Percentiles rank a stretch among this genome's conserved stretches.
Conservation (phyloP, 2,888 invertebrate genomes). For the Eurytoma californica region DNA sequence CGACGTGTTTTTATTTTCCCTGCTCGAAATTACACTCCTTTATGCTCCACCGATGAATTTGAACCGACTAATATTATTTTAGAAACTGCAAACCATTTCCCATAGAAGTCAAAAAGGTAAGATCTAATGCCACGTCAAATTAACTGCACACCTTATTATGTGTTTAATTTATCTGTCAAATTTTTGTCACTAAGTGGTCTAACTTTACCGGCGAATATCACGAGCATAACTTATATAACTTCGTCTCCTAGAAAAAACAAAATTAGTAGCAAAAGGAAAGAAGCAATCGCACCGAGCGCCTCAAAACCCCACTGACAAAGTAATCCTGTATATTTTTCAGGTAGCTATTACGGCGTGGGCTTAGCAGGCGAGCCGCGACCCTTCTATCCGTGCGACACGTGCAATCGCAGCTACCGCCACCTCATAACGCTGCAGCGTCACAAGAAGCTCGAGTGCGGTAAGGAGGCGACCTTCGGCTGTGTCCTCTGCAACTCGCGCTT, state of each 20-base stretch:
- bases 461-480: conserved; percentile 76
- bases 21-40: conserved; percentile 1
- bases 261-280: conserved; percentile 4
- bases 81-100: too few relatives aligned
- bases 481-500: conserved; percentile 71
- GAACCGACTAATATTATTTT: too few relatives aligned
- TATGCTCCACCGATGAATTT: background rate
- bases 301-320: conserved; percentile 24
- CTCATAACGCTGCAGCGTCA: conserved; percentile 73
- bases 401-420: conserved; percentile 68
- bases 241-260: background rate
- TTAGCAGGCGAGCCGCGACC: conserved; percentile 21
- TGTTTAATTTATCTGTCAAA: too few relatives aligned
- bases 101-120: too few relatives aligned
- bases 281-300: background rate
- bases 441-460: conserved; percentile 76
- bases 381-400: conserved; percentile 68
- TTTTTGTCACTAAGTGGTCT: too few relatives aligned
- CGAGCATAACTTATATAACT: background rate
- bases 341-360: background rate
- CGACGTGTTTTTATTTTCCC: conserved; percentile 28
- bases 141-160: too few relatives aligned
- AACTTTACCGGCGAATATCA: too few relatives aligned
- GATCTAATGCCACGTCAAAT: too few relatives aligned
- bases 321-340: conserved; percentile 41